Evolutionary conservation across 2,888 invertebrate species (phyloP).

Genomic region (Caenorhabditis sulstoni): DNA sequence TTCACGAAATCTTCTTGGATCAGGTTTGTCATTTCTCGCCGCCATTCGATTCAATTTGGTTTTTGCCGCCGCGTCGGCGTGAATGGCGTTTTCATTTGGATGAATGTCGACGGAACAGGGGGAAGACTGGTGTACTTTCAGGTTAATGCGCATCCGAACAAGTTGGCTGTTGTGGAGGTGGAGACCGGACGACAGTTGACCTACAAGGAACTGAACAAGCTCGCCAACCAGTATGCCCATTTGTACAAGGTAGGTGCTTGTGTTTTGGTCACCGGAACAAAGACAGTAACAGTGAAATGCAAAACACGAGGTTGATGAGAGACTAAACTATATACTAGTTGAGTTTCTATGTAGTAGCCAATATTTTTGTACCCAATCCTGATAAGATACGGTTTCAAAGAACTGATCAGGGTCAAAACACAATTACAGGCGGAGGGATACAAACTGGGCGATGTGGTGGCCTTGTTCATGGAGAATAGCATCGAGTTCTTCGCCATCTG

Average conservation of each 20-base stretch:
- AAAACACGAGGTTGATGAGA: neutral
- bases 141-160: constrained; percentile 64
- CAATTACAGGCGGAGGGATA: constrained; percentile 69
- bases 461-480: constrained; percentile 91
- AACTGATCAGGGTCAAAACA: constrained; percentile 37
- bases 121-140: constrained; percentile 7
- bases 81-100: no score
- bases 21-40: constrained; percentile 58
- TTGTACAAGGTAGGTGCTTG: constrained; percentile 70
- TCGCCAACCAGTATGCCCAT: constrained; percentile 78
- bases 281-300: no score
- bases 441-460: constrained; percentile 89
- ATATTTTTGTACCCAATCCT: no score
- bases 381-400: no score
- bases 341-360: no score
- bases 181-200: constrained; percentile 75
- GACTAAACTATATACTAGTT: constrained; percentile 6
- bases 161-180: constrained; percentile 66
- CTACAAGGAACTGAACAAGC: constrained; percentile 73
- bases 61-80: neutral
- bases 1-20: constrained; percentile 77
- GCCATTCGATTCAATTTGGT: neutral
- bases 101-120: no score
- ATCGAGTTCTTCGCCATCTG: constrained; percentile 93
- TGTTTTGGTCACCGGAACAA: neutral